Conservation (phyloP, 2,797 vertebrate species). For the Holocentrus rufus region DNA sequence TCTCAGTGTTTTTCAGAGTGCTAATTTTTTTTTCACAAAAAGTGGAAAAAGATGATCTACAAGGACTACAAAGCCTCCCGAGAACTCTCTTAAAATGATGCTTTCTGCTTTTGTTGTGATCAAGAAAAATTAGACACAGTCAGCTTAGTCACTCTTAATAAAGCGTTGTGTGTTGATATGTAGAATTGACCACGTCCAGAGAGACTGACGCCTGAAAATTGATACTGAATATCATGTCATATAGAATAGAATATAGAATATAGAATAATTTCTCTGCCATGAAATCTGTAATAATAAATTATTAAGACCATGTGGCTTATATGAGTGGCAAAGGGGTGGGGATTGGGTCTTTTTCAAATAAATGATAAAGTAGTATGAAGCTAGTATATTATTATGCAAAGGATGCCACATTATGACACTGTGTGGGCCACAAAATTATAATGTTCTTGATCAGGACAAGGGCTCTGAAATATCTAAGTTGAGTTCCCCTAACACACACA, state of each 20-base stretch:
- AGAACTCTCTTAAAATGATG: no score
- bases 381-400: not conserved
- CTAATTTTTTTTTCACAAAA: no score
- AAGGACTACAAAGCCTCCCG: no score
- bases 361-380: no score
- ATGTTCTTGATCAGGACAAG: not conserved
- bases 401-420: not conserved
- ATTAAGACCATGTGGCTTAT: no score
- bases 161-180: not conserved
- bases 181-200: not conserved
- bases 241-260: no score
- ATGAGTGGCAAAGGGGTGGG: no score
- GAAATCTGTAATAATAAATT: no score
- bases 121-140: not conserved
- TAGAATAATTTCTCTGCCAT: not conserved
- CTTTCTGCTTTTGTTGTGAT: no score
- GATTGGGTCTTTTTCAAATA: no score
- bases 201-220: not conserved
- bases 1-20: no score
- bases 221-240: not conserved
- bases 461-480: not conserved
- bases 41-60: no score
- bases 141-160: not conserved
- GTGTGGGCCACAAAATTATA: not conserved
- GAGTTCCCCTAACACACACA: not conserved